Evolutionary conservation across 2,113 vertebrate species (phyloP), one percentile per base, ranked within the genome.

Genomic region (Euleptes europaea): DNA sequence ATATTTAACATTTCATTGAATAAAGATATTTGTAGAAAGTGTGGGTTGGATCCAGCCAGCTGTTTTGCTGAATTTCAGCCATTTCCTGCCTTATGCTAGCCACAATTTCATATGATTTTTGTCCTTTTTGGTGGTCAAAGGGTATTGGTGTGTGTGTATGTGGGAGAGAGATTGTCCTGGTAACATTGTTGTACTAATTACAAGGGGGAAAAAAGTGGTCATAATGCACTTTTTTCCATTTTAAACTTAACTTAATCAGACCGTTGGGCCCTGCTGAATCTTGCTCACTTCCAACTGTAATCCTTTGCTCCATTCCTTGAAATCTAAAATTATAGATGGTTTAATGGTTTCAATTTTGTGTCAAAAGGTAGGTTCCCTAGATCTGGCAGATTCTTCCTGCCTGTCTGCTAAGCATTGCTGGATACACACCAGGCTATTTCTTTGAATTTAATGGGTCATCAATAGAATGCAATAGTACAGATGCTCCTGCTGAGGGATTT

Each of bases 401-500:
- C 69, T 0, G 2, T 60, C 78, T 66, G 74, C 35, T 51, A 71
- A 63, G 67, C 40, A 57, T 72, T 0, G 4, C 83, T 89, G 91
- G 90, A 85, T 87, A 86, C 85, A 85, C 38, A 40, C n/a, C 0
- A 0, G 35, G 26, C 84, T 84, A 74, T 44, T 78, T 65, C 85
- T 87, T 84, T 81, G 89, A 83, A 88, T 80, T 13, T n/a, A 87
- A 87, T 33, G 11, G 67, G 44, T 66, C 47, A 33, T 57, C 28
- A 47, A 75, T 60, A 72, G 44, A 67, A 76, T 40, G 0, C 17
- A 0, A 49, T 1, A 3, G 17, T 0, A 1, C 83, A 84, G 86
- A 92, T 88, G 89, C 76, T 91, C 69, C 63, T 74, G 19, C 60
- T 72, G 67, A 74, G 75, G 81, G 69, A 78, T 38, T 73, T 66